Percentiles rank a stretch among this genome's conserved stretches.
Evolutionary conservation across 2,888 invertebrate genomes (phyloP).

Genomic region (Nomada ferruginata): DNA sequence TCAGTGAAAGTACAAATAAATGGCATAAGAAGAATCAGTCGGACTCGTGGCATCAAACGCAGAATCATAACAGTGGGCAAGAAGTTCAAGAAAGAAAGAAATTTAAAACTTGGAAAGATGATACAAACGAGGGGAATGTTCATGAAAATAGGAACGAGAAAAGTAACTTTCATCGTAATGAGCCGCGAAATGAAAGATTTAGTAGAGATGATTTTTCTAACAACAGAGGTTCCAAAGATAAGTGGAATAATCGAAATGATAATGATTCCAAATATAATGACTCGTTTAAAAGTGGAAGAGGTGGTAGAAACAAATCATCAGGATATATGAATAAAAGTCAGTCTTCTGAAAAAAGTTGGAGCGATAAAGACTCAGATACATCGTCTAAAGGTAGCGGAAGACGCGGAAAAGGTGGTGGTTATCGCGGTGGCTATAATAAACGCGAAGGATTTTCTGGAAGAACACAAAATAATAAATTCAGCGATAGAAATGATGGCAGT

Average conservation of each 20-base stretch:
- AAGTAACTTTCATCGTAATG: constrained; percentile 54
- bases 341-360: constrained; percentile 72
- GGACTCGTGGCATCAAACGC: constrained; percentile 46
- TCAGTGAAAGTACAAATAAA: constrained; percentile 58
- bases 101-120: constrained; percentile 74
- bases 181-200: constrained; percentile 71
- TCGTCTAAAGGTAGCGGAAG: constrained; percentile 71
- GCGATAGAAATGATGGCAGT: constrained; percentile 44
- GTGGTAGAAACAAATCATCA: constrained; percentile 39
- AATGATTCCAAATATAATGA: constrained; percentile 35
- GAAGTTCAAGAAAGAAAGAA: constrained; percentile 53
- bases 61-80: constrained; percentile 20
- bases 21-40: constrained; percentile 49
- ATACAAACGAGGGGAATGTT: constrained; percentile 74
- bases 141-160: constrained; percentile 69
- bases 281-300: constrained; percentile 48
- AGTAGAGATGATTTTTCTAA: constrained; percentile 53
- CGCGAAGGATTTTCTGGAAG: constrained; percentile 26
- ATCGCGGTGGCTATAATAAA: constrained; percentile 51
- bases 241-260: constrained; percentile 47
- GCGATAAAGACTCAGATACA: constrained; percentile 77
- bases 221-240: constrained; percentile 50
- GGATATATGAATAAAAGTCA: constrained; percentile 64
- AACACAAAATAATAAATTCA: constrained; percentile 48
- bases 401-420: constrained; percentile 57